phyloP scores from a whole-genome alignment of 2,888 invertebrate genomes.

The Temnothorax ravouxi region DNA sequence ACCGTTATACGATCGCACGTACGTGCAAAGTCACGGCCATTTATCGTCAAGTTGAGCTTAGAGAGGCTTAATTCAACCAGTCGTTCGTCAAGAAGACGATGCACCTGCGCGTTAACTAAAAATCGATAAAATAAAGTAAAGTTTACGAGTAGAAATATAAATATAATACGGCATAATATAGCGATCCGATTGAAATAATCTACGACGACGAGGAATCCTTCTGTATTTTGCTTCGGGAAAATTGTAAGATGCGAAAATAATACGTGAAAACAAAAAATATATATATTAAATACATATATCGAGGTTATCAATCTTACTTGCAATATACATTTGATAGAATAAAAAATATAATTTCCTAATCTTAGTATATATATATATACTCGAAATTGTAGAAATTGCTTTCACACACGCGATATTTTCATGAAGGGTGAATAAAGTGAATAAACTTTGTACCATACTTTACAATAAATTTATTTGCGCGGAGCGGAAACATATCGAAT shows the following conservation, averaged over 20 bases:
- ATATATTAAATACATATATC: not conserved
- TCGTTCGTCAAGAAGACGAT: slow-evolving; percentile 22
- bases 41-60: slow-evolving; percentile 36
- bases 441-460: not conserved
- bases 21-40: slow-evolving; percentile 39
- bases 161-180: not conserved
- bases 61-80: slow-evolving; percentile 12
- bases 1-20: slow-evolving; percentile 31
- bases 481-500: not conserved
- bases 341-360: not conserved
- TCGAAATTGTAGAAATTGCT: not conserved
- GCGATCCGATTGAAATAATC: too few species aligned
- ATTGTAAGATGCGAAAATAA: not conserved
- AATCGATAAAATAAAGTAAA: slow-evolving; percentile 5
- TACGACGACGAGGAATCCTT: too few species aligned
- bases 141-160: not conserved
- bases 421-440: not conserved
- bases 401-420: not conserved
- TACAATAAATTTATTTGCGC: not conserved
- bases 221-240: too few species aligned
- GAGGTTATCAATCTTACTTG: not conserved
- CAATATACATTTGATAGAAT: not conserved
- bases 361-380: not conserved
- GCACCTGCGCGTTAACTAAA: not conserved
- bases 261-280: not conserved